Percentiles rank a stretch among this genome's conserved stretches.
These are phyloP conservation scores for Heliconius erato DNA, from an alignment of 2,888 invertebrate species.

Conservation along the genomic window DNA sequence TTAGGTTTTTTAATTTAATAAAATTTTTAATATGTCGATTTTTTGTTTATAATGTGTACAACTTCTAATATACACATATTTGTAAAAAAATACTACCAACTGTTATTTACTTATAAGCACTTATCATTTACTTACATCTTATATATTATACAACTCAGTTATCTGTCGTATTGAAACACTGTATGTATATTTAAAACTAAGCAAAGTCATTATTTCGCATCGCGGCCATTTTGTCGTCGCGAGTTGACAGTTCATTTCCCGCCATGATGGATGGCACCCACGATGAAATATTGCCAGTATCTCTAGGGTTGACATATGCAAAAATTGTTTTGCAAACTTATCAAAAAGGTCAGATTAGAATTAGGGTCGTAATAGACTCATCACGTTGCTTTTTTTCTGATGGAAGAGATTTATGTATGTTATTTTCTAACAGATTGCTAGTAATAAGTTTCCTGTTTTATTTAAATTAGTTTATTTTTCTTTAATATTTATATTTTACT, in stretches of 20 bases:
- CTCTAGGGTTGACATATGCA: conserved; percentile 82
- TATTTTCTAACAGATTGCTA: conserved; percentile 29
- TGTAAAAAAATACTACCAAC: no score
- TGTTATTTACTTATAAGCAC: no score
- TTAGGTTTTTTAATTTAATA: no score
- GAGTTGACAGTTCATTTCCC: conserved; percentile 82
- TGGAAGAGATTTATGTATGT: conserved; percentile 52
- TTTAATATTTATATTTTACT: not conserved
- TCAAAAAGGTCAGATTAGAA: conserved; percentile 77
- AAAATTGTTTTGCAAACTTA: conserved; percentile 83
- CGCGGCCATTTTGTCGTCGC: conserved; percentile 71
- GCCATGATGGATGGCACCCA: conserved; percentile 79
- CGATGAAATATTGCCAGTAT: conserved; percentile 77
- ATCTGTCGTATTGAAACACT: conserved; percentile 13
- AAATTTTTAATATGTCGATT: no score
- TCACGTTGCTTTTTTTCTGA: conserved; percentile 57
- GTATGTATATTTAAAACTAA: conserved; percentile 52
- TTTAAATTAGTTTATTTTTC: not conserved
- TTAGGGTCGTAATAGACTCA: conserved; percentile 69
- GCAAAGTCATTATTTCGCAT: conserved; percentile 68
- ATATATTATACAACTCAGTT: not conserved
- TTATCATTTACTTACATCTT: not conserved
- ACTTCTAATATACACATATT: no score
- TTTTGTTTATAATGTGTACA: no score
- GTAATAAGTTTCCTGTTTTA: conserved; percentile 25